Conservation (phyloP, 2,797 vertebrate species). For the Spea hammondii region DNA sequence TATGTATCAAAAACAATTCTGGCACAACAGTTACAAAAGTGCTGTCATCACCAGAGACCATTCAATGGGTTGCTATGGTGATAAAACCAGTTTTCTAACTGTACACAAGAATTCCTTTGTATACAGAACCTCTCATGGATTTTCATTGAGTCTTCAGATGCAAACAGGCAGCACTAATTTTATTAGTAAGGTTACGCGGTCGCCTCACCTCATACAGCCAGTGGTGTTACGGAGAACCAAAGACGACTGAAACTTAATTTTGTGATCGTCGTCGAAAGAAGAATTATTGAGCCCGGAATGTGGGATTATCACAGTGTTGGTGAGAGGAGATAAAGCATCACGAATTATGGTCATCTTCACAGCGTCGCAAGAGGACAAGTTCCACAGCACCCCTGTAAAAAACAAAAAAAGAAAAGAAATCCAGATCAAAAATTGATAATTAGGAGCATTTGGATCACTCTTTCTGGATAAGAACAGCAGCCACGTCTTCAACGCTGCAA, state of each 20-base stretch:
- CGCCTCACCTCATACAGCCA: constrained; percentile 86
- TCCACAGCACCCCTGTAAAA: constrained; percentile 90
- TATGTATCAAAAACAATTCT: no score
- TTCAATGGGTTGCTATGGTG: no score
- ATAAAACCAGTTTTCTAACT: no score
- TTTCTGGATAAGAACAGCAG: not conserved
- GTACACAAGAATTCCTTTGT: no score
- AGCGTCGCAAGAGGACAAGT: constrained; percentile 93
- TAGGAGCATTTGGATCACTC: not conserved
- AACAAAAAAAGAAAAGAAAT: not conserved
- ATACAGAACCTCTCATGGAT: no score
- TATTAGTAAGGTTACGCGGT: no score
- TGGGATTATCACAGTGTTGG: constrained; percentile 96
- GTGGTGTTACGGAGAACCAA: constrained; percentile 92
- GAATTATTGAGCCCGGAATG: constrained; percentile 95
- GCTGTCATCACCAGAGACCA: no score
- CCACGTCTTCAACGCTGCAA: not conserved
- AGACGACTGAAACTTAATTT: constrained; percentile 97
- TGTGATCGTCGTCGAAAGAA: constrained; percentile 92
- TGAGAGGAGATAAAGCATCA: constrained; percentile 89
- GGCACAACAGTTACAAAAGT: no score
- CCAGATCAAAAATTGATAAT: not conserved
- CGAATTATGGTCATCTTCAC: constrained; percentile 98
- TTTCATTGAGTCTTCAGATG: no score
- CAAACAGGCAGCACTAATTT: no score